Percentiles rank a stretch among this genome's conserved stretches.
These are phyloP conservation scores for Nymphalis io DNA, from an alignment of 1,140 invertebrate genomes.

Conservation along the genomic window DNA sequence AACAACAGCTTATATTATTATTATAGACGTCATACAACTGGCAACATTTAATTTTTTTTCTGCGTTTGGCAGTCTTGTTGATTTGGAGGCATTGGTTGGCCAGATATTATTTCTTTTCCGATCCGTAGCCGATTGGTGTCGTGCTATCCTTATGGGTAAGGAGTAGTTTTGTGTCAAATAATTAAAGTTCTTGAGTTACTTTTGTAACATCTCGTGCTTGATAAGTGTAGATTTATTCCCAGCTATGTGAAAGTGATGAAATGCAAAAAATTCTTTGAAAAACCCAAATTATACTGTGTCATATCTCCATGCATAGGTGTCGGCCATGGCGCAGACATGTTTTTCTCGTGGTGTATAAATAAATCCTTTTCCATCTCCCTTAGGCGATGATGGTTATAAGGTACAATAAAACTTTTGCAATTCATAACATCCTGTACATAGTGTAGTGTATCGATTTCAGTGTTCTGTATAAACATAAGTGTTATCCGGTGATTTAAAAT, in stretches of 20 bases:
- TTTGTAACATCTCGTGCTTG: slow-evolving; percentile 46
- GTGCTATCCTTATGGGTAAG: slow-evolving; percentile 79
- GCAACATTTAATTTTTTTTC: slow-evolving; percentile 49
- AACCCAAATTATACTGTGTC: slow-evolving; percentile 39
- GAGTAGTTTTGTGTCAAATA: slow-evolving; percentile 67
- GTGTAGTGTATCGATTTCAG: slow-evolving; percentile 64
- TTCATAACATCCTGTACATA: slow-evolving; percentile 39
- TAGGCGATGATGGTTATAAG: slow-evolving; percentile 46
- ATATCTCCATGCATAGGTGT: slow-evolving; percentile 66
- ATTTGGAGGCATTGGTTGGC: slow-evolving; percentile 66
- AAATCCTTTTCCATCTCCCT: slow-evolving; percentile 70
- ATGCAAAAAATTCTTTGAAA: slow-evolving; percentile 29
- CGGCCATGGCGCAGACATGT: slow-evolving; percentile 80
- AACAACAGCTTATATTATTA: too few species aligned
- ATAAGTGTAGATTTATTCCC: slow-evolving; percentile 48
- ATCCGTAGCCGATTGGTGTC: slow-evolving; percentile 79
- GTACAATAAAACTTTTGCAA: slow-evolving; percentile 53
- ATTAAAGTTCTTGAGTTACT: slow-evolving; percentile 53
- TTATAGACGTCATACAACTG: not conserved
- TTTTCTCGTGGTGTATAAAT: slow-evolving; percentile 77
- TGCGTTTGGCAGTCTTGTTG: slow-evolving; percentile 57
- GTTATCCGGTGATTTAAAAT: slow-evolving; percentile 71
- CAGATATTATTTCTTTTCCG: slow-evolving; percentile 75
- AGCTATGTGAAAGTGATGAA: slow-evolving; percentile 52
- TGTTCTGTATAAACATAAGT: slow-evolving; percentile 52